These are phyloP conservation scores for Nineta flava DNA, from an alignment of 2,888 invertebrate genomes.

Conservation along the genomic window DNA sequence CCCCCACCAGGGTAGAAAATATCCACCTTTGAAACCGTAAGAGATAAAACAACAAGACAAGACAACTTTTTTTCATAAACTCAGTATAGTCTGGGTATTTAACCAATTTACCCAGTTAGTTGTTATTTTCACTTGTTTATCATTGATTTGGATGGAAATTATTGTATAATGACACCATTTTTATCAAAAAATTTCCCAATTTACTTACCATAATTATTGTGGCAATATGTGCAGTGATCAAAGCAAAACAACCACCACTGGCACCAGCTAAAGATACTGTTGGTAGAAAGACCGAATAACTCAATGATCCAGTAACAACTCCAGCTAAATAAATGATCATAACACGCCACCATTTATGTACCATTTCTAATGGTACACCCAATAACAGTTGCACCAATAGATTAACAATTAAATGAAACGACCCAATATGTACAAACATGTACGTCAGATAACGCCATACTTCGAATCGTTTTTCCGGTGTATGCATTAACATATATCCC, in stretches of 20 bases:
- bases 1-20: no score
- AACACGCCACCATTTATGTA: slow-evolving; percentile 91
- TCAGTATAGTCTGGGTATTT: no score
- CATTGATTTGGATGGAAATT: no score
- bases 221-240: slow-evolving; percentile 85
- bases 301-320: slow-evolving; percentile 70
- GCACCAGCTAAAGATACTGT: slow-evolving; percentile 77
- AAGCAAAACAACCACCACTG: slow-evolving; percentile 87
- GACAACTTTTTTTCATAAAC: no score
- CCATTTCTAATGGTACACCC: slow-evolving; percentile 90
- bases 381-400: slow-evolving; percentile 81
- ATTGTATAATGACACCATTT: no score
- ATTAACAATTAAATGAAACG: slow-evolving; percentile 80
- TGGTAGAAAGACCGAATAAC: slow-evolving; percentile 67
- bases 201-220: slow-evolving; percentile 64
- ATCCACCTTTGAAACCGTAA: no score
- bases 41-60: no score
- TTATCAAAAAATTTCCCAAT: background rate
- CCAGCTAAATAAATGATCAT: slow-evolving; percentile 68
- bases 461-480: slow-evolving; percentile 70
- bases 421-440: slow-evolving; percentile 93
- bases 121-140: no score
- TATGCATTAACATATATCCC: slow-evolving; percentile 70
- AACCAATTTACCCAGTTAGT: no score
- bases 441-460: slow-evolving; percentile 90